Conservation (phyloP, 2,797 vertebrate genomes). For the Pitangus sulphuratus region DNA sequence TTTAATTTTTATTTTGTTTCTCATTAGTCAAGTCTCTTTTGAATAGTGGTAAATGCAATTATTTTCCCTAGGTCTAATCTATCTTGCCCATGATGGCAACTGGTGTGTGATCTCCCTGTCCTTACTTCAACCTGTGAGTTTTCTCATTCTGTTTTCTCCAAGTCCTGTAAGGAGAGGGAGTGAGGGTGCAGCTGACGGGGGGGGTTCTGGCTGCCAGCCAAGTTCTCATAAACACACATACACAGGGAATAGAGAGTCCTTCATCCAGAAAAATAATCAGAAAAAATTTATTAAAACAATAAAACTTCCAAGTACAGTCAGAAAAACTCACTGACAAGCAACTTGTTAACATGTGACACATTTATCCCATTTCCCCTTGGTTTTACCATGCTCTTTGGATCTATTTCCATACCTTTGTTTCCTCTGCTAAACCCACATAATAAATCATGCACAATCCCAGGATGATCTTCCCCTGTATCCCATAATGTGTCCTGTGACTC, state of each 20-base stretch:
- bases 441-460: fast-evolving
- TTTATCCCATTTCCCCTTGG: fast-evolving
- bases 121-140: neutral
- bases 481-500: fast-evolving
- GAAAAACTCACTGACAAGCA: neutral
- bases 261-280: neutral
- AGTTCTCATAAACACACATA: neutral
- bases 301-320: neutral
- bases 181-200: neutral
- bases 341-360: neutral
- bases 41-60: neutral
- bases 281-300: neutral
- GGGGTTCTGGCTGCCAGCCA: neutral
- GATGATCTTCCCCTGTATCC: neutral
- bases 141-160: neutral
- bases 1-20: neutral
- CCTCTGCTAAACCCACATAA: fast-evolving
- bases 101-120: neutral
- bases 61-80: neutral
- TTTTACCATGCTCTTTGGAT: neutral
- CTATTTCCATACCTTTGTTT: neutral
- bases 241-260: fast-evolving
- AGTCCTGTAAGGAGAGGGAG: neutral
- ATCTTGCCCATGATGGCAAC: neutral
- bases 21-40: neutral